Base-by-base conservation (phyloP, 2,888 invertebrate species). In the Coronaproctus castanopsis region DNA sequence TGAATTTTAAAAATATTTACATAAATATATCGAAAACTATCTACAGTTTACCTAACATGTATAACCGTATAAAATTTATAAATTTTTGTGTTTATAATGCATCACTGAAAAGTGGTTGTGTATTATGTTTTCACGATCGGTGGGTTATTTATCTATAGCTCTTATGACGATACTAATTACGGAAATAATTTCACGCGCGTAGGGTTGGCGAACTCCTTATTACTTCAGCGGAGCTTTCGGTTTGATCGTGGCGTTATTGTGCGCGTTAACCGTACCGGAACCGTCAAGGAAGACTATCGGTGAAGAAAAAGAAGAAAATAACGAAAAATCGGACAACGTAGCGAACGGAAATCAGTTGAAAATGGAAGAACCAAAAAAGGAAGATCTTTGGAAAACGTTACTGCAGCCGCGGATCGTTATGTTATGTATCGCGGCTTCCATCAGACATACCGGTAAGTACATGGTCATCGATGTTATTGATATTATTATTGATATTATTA, bases 131-230 rank as follows among this genome's bases (percentile, higher is more conserved):
- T n/a, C n/a, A n/a, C n/a, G n/a, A n/a, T n/a, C n/a, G n/a, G n/a
- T n/a, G n/a, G n/a, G n/a, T n/a, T n/a, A n/a, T n/a, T n/a, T n/a
- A n/a, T n/a, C n/a, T n/a, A n/a, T n/a, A n/a, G n/a, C n/a, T n/a
- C n/a, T n/a, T n/a, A n/a, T n/a, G n/a, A n/a, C n/a, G n/a, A n/a
- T n/a, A n/a, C n/a, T n/a, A n/a, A n/a, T n/a, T n/a, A n/a, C n/a
- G n/a, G n/a, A n/a, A n/a, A n/a, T n/a, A n/a, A n/a, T n/a, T n/a
- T n/a, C n/a, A n/a, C n/a, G n/a, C n/a, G n/a, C 66, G 36, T 70
- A 83, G 83, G 85, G 87, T 53, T 90, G 90, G 90, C 77, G 89
- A 63, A 75, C 85, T 0, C 84, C 87, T 60, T 90, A 88, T 72
- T 82, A 86, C 67, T 82, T 83, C 1, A 81, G 85, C 2, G 90